These are phyloP conservation scores for Ambastaia sidthimunki DNA, from an alignment of 2,797 vertebrate genomes.

Conservation along the genomic window DNA sequence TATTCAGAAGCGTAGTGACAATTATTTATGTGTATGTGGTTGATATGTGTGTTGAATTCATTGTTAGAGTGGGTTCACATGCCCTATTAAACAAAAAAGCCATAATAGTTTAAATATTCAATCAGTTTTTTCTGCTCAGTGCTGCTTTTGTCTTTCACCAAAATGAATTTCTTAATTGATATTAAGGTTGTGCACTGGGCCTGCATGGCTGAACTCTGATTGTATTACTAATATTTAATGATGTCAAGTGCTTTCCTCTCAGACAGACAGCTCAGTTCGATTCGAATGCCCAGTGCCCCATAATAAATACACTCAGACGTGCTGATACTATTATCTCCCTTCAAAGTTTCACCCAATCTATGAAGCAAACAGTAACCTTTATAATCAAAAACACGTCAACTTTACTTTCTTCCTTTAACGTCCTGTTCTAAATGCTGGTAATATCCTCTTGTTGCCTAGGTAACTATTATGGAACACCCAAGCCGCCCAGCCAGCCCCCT, in stretches of 20 bases:
- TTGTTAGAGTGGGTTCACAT: not conserved
- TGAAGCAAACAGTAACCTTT: not conserved
- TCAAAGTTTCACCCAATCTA: constrained; percentile 34
- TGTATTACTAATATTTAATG: constrained; percentile 65
- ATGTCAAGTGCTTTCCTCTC: constrained; percentile 72
- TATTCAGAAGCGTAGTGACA: not conserved
- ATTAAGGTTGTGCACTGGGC: constrained; percentile 1
- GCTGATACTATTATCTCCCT: constrained; percentile 15
- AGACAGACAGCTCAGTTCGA: constrained; percentile 73
- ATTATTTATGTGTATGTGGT: not conserved
- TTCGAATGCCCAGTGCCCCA: constrained; percentile 69
- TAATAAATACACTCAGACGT: constrained; percentile 29
- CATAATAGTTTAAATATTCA: not conserved
- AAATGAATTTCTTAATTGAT: constrained; percentile 12
- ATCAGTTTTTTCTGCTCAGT: not conserved
- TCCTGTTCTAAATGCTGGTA: constrained; percentile 73
- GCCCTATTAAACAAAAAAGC: not conserved
- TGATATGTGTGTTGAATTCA: not conserved
- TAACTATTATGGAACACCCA: constrained; percentile 99
- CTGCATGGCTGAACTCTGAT: not conserved
- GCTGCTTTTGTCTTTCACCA: not conserved
- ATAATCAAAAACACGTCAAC: constrained; percentile 8
- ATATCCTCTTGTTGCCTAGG: constrained; percentile 89
- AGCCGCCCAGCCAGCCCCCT: constrained; percentile 95
- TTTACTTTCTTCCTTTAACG: constrained; percentile 48